Evolutionary conservation across 2,113 vertebrate species (phyloP).

Genomic region (human (Homo sapiens)): DNA sequence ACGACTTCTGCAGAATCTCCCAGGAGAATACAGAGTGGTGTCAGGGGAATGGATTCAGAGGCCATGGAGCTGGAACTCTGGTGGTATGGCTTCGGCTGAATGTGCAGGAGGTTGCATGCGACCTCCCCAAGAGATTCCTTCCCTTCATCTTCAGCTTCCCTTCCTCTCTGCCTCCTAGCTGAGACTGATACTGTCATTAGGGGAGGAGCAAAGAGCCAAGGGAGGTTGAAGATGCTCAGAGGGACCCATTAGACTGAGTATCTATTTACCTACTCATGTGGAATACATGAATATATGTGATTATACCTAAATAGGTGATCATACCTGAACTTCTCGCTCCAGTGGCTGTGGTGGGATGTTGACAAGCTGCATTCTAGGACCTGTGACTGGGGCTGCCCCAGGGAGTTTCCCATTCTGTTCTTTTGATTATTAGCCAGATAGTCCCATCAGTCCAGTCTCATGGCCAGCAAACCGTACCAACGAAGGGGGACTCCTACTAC

Average conservation of each 20-base stretch:
- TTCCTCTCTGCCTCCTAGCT: neutral
- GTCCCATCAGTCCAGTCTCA: rapidly evolving
- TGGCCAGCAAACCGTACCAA: neutral
- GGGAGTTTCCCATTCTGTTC: neutral
- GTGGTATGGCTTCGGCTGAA: neutral
- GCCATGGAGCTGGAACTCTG: neutral
- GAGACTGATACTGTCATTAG: neutral
- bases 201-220: rapidly evolving
- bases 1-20: neutral
- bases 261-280: neutral
- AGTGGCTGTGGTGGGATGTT: neutral
- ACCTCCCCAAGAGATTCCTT: neutral
- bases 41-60: neutral
- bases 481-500: neutral
- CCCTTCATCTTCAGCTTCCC: neutral
- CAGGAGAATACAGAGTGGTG: neutral
- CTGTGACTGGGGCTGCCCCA: neutral
- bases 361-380: neutral
- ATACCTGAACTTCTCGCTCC: neutral
- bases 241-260: neutral
- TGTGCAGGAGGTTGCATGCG: rapidly evolving
- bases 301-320: neutral
- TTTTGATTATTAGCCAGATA: neutral
- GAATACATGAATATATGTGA: rapidly evolving
- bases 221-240: neutral